Base-by-base conservation (phyloP, 1,140 invertebrate species). In the Leptinotarsa lineolata region DNA sequence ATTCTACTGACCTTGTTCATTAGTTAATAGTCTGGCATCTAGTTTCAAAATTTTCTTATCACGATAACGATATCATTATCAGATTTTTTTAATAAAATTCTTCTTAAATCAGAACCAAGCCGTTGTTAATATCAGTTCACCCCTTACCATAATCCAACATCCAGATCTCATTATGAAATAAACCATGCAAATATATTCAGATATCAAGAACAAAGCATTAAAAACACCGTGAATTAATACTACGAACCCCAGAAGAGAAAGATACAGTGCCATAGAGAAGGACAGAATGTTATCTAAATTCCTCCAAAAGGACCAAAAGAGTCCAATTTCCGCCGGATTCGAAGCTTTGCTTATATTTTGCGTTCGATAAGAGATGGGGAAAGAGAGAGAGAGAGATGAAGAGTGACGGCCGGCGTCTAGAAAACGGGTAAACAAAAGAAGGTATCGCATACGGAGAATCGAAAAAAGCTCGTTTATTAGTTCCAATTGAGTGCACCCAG, bases 351-450 rank as follows among this genome's bases (percentile, higher is more conserved):
- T 54, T 54, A 54, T 54, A 54, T 54, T 54, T 54, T 54, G 48
- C n/a, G 48, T 54, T 54, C 48, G n/a, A 54, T 54, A 18, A 18
- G 48, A 54, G 48, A 54, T n/a, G 48, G n/a, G 16, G n/a, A n/a
- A n/a, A 8, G 48, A 54, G 48, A 54, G 15, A 8, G 48, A 54
- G 48, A 54, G 15, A 5, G 48, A 54, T 54, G 48, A 39, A 39
- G 30, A 54, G 15, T 54, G 48, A 54, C n/a, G 48, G n/a, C n/a
- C 48, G 48, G 15, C 63, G 63, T 65, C 63, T 65, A 16, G 63
- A 22, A 22, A 65, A 18, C 63, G 8, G n/a, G 63, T 65, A 65
- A 65, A 65, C 63, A 65, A 65, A 65, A 65, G 63, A n/a, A 21
- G 39, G 22, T 54, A 54, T 18, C 3, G 48, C n/a, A 16, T n/a